These are phyloP conservation scores for Teinopalpus imperialis DNA, from an alignment of 2,888 invertebrate species.

Conservation along the genomic window DNA sequence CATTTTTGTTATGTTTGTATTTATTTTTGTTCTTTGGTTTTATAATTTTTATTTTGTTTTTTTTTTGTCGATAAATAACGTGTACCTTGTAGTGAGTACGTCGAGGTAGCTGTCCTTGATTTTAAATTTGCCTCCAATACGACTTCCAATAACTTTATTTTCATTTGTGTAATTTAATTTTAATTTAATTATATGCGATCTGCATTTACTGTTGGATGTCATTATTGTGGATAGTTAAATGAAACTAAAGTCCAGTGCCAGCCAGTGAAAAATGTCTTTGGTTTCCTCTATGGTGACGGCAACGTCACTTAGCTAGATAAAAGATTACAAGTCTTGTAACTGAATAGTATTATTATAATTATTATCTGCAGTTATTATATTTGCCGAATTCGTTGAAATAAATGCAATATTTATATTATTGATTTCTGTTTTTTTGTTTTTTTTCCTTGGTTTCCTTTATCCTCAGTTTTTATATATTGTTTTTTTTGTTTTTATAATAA, in stretches of 20 bases:
- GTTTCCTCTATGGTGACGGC: conserved; percentile 44
- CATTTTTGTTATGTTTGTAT: conserved; percentile 77
- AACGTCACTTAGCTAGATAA: conserved; percentile 41
- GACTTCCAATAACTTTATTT: conserved; percentile 77
- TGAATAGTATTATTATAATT: conserved; percentile 80
- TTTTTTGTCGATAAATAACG: conserved; percentile 50
- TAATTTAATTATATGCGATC: conserved; percentile 70
- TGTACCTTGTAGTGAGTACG: conserved; percentile 39
- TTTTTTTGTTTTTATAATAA: conserved; percentile 42
- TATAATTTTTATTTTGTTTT: conserved; percentile 63
- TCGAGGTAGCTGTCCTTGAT: conserved; percentile 51
- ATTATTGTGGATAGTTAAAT: conserved; percentile 64
- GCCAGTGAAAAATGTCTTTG: conserved; percentile 68
- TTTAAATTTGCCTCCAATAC: conserved; percentile 71
- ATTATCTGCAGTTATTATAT: conserved; percentile 80
- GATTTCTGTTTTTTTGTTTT: conserved; percentile 75
- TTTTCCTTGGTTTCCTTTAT: conserved; percentile 71
- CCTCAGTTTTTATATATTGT: conserved; percentile 54
- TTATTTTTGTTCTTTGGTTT: conserved; percentile 76
- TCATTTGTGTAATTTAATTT: conserved; percentile 78
- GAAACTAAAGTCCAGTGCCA: conserved; percentile 72
- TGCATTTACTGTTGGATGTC: conserved; percentile 79
- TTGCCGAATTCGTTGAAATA: conserved; percentile 82
- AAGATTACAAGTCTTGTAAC: conserved; percentile 74
- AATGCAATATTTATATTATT: conserved; percentile 83